Base-by-base conservation (phyloP, 92 coral and sea anemone genomes). In the Epizoanthus fatuus region DNA sequence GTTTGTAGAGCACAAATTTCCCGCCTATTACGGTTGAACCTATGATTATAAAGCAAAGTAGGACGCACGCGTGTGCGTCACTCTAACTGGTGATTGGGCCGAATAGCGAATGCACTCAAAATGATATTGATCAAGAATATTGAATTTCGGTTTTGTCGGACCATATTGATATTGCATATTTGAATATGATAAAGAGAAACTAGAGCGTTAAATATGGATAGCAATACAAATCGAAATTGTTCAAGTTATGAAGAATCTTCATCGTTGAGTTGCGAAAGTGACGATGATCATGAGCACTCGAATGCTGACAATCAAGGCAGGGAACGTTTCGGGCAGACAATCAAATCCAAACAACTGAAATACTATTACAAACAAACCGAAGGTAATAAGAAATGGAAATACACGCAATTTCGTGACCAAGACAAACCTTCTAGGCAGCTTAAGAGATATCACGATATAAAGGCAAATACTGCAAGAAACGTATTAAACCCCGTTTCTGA, bases 351-450 rank as follows among this genome's bases (percentile, higher is more conserved):
- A 72, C 92, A 89, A 84, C 80, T 83, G 8, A 29, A 57, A 75
- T 89, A 89, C 52, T 89, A 89, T 62, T 74, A 89, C 56, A 71
- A 88, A 19, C 84, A 38, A 79, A 89, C 89, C 15, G 81, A 53
- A 69, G 69, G 17, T 1, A 69, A 66, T 71, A 39, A 15, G 81
- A 89, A 89, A 74, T 39, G 92, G 63, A 84, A 39, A 63, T 89
- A 89, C 75, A 81, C 72, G 49, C 85, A 72, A 64, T 88, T 73
- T 20, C n/a, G 63, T 22, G 69, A 84, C 3, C 92, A 89, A 89
- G 88, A 60, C 19, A 68, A 89, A 38, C 92, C 88, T 14, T 74
- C 85, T 7, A 69, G 77, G 71, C 92, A 89, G 76, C 70, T 89
- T 12, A 89, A 72, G 49, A 57, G 57, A 12, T 78, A 89, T 62